These are phyloP conservation scores for Eutolmus rufibarbis DNA, from an alignment of 2,888 invertebrate genomes.

Conservation along the genomic window DNA sequence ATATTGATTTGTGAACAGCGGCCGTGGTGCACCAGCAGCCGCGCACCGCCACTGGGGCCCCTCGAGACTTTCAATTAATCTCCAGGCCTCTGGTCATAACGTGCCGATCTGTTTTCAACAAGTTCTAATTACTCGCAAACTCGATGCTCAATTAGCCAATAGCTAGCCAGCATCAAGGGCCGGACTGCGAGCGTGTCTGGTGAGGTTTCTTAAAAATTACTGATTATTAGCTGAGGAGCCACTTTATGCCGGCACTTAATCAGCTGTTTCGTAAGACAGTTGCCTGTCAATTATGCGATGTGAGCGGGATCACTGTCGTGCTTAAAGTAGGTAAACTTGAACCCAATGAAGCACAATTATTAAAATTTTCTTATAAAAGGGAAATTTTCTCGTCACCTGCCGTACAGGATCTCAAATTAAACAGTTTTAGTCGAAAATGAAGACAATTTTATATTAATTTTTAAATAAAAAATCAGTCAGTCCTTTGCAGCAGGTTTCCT, in stretches of 20 bases:
- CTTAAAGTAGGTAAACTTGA: background rate
- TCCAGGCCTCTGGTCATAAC: background rate
- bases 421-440: too few species aligned
- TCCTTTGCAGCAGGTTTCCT: too few species aligned
- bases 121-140: slow-evolving; percentile 23
- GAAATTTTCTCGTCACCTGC: background rate
- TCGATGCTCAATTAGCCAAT: slow-evolving; percentile 16
- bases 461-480: too few species aligned
- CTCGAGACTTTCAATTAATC: slow-evolving; percentile 32
- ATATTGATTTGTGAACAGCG: slow-evolving; percentile 25
- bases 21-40: background rate
- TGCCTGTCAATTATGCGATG: background rate
- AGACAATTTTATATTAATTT: too few species aligned
- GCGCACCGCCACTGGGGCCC: background rate
- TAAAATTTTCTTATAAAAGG: background rate
- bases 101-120: slow-evolving; percentile 30
- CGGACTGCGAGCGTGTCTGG: background rate
- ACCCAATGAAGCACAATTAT: background rate
- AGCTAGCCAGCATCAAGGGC: background rate
- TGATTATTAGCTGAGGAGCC: background rate
- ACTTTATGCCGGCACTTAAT: background rate
- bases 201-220: background rate
- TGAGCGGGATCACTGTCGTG: background rate
- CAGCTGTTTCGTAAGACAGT: background rate
- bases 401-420: background rate